Evolutionary conservation across 2,888 invertebrate genomes (phyloP).

Genomic region (Strigamia transsilvanica): DNA sequence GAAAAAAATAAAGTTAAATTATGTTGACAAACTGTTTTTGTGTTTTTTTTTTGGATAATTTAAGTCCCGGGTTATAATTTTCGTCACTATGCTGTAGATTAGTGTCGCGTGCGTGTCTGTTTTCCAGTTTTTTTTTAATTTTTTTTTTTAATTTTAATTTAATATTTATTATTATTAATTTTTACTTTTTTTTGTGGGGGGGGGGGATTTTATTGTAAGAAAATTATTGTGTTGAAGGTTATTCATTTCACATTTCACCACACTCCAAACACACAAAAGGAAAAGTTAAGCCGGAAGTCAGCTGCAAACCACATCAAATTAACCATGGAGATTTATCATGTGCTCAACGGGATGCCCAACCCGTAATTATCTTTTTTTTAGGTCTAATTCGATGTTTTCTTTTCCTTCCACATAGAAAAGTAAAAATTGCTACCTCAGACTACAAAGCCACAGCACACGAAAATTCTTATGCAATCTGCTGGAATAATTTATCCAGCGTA

Average conservation of each 20-base stretch:
- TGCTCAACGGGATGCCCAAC: conserved; percentile 18
- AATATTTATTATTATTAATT: not conserved
- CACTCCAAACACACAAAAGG: not conserved
- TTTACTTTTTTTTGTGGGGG: not conserved
- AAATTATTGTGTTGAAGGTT: conserved; percentile 7
- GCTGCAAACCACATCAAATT: conserved; percentile 34
- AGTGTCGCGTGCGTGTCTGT: too few relatives aligned
- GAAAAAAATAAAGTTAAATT: too few relatives aligned
- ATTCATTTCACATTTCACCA: conserved; percentile 22
- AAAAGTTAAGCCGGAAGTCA: conserved; percentile 43
- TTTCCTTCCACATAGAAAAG: not conserved
- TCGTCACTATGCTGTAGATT: too few relatives aligned
- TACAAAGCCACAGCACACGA: not conserved
- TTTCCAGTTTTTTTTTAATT: too few relatives aligned
- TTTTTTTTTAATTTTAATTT: too few relatives aligned
- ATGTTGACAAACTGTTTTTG: too few relatives aligned
- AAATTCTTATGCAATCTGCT: not conserved
- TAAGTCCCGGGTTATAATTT: too few relatives aligned
- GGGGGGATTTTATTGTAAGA: not conserved
- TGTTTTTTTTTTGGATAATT: too few relatives aligned
- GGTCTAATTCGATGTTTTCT: not conserved
- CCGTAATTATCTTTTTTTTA: conserved; percentile 7
- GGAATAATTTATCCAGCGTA: too few relatives aligned
- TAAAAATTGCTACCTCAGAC: conserved; percentile 5
- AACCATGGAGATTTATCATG: conserved; percentile 40